Evolutionary conservation across 1,140 invertebrate species (phyloP).

Genomic region (Eumaeus atala): DNA sequence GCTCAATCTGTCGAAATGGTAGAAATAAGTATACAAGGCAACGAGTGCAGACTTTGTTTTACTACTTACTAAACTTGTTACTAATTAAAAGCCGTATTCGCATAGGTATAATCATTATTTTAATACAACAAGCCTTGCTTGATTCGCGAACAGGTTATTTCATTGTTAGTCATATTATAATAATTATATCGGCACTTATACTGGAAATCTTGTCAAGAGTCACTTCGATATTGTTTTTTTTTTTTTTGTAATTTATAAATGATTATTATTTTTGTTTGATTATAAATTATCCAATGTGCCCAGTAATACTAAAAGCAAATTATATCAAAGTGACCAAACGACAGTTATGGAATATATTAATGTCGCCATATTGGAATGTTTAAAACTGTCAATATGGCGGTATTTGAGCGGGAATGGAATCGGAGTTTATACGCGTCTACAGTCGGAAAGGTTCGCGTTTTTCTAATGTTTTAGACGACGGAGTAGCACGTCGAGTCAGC

Average conservation of each 20-base stretch:
- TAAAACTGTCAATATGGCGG: slow-evolving; percentile 23
- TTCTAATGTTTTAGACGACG: slow-evolving; percentile 55
- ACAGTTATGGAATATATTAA: slow-evolving; percentile 18
- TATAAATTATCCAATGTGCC: slow-evolving; percentile 1
- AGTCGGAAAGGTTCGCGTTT: slow-evolving; percentile 73
- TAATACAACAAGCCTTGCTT: slow-evolving; percentile 60
- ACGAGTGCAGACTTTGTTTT: slow-evolving; percentile 73
- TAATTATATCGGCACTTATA: slow-evolving; percentile 43
- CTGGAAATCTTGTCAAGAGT: slow-evolving; percentile 23
- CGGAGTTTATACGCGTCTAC: slow-evolving; percentile 38
- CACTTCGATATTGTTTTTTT: slow-evolving; percentile 26
- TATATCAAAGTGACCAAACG: slow-evolving; percentile 37
- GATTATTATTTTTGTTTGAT: slow-evolving; percentile 14
- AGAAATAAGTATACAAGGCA: slow-evolving; percentile 69
- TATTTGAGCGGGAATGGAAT: slow-evolving; percentile 27
- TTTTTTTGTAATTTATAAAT: slow-evolving; percentile 17
- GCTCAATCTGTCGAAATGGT: slow-evolving; percentile 45
- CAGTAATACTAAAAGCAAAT: neutral
- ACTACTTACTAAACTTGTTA: slow-evolving; percentile 57
- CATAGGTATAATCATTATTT: slow-evolving; percentile 24
- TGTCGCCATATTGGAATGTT: slow-evolving; percentile 23
- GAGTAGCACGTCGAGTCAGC: slow-evolving; percentile 53
- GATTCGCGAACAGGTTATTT: slow-evolving; percentile 65
- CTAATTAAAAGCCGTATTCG: slow-evolving; percentile 67
- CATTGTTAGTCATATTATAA: slow-evolving; percentile 58